phyloP scores from a whole-genome alignment of 1,140 invertebrate genomes.

The Cyclina sinensis region DNA sequence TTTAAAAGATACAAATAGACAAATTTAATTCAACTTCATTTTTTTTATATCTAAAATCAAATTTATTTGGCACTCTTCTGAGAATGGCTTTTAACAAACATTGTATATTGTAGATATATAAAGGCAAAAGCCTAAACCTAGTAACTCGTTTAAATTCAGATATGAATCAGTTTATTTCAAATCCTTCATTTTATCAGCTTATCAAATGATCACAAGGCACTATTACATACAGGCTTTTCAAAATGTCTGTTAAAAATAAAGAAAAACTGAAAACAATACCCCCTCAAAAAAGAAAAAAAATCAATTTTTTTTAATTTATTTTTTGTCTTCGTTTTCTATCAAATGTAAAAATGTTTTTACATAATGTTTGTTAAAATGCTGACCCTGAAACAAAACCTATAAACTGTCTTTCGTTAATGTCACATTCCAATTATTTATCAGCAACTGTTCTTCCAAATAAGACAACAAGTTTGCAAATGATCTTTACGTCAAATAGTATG shows the following conservation, averaged over 20 bases:
- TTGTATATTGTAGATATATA: too few species aligned
- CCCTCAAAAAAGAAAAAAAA: too few species aligned
- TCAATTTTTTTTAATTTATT: too few species aligned
- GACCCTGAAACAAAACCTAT: constrained; percentile 21
- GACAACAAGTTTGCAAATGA: too few species aligned
- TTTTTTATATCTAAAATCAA: constrained; percentile 38
- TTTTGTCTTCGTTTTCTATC: background rate
- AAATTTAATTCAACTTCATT: constrained; percentile 14
- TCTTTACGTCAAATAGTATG: too few species aligned
- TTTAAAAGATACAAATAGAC: constrained; percentile 52
- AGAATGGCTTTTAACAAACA: background rate
- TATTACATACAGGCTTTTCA: too few species aligned
- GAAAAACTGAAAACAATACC: too few species aligned
- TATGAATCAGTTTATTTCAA: background rate
- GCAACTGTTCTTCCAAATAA: too few species aligned
- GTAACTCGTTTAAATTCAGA: too few species aligned
- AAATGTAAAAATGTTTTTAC: background rate
- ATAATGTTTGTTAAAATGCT: constrained; percentile 14
- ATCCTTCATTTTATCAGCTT: background rate
- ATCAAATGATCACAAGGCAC: background rate
- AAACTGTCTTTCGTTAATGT: too few species aligned
- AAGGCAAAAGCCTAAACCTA: too few species aligned
- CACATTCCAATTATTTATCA: too few species aligned
- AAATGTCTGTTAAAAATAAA: background rate
- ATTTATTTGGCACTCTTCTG: background rate